Percentiles rank a stretch among this genome's conserved stretches.
Conservation (phyloP, 2,113 vertebrate species). For the Pomatostomus ruficeps region DNA sequence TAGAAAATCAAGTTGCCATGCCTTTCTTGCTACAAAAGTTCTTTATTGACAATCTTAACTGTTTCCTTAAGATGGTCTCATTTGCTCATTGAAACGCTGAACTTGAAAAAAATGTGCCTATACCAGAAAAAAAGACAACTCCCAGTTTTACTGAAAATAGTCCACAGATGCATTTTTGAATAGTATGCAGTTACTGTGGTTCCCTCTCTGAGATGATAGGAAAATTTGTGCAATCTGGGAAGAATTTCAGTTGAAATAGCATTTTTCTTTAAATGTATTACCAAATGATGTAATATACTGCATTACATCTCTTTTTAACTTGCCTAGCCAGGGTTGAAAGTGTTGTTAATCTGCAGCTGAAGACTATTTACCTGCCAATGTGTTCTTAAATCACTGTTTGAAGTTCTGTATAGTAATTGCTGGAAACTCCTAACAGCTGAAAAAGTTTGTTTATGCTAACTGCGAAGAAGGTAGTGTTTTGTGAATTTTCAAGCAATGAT, state of each 20-base stretch:
- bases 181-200: not conserved
- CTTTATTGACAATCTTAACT: not conserved
- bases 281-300: not conserved
- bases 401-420: not conserved
- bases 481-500: not conserved
- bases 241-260: not conserved
- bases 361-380: not conserved
- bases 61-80: not conserved
- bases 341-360: not conserved
- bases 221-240: conserved; percentile 23
- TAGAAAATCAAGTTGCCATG: not conserved
- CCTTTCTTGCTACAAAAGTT: not conserved
- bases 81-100: not conserved
- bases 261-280: conserved; percentile 14
- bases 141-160: not conserved
- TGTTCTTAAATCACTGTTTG: not conserved
- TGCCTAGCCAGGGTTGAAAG: not conserved
- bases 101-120: not conserved
- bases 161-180: not conserved
- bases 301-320: not conserved
- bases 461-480: not conserved
- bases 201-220: not conserved
- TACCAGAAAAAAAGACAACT: not conserved
- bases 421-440: not conserved
- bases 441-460: not conserved